Conservation (phyloP, 35 echinoderm and acorn worm species). For the Heliocidaris erythrogramma region DNA sequence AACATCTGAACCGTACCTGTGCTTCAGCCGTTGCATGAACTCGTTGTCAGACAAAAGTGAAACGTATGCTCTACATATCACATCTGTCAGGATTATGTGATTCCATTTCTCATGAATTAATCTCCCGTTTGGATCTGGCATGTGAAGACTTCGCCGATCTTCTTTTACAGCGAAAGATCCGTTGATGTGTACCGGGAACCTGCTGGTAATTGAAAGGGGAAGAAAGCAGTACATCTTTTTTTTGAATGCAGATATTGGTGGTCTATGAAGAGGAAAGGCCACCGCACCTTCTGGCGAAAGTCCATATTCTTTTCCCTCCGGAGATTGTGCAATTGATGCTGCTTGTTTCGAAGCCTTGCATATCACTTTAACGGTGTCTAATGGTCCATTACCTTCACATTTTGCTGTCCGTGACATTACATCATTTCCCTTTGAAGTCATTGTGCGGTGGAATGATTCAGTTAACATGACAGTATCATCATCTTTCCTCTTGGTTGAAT, state of each 20-base stretch:
- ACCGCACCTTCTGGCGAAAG: constrained; percentile 46
- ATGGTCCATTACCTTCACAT: not conserved
- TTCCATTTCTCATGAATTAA: constrained; percentile 64
- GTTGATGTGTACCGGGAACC: not conserved
- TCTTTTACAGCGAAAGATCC: constrained; percentile 58
- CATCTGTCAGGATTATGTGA: constrained; percentile 48
- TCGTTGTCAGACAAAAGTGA: no score
- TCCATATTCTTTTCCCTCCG: constrained; percentile 29
- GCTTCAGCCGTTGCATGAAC: no score
- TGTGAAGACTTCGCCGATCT: constrained; percentile 59
- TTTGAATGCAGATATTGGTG: not conserved
- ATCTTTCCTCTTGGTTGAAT: not conserved
- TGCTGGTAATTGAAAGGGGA: constrained; percentile 55
- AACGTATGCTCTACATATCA: constrained; percentile 9
- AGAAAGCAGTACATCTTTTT: constrained; percentile 74
- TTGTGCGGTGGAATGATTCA: not conserved
- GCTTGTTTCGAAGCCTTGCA: not conserved
- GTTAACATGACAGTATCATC: not conserved
- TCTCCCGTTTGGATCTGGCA: not conserved
- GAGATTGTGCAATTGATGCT: not conserved
- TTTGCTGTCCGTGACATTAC: not conserved
- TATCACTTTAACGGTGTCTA: not conserved
- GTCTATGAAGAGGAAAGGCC: not conserved
- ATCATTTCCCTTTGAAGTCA: not conserved
- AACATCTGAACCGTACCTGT: no score